phyloP scores from a whole-genome alignment of 2,797 vertebrate species.

The Falco naumanni region DNA sequence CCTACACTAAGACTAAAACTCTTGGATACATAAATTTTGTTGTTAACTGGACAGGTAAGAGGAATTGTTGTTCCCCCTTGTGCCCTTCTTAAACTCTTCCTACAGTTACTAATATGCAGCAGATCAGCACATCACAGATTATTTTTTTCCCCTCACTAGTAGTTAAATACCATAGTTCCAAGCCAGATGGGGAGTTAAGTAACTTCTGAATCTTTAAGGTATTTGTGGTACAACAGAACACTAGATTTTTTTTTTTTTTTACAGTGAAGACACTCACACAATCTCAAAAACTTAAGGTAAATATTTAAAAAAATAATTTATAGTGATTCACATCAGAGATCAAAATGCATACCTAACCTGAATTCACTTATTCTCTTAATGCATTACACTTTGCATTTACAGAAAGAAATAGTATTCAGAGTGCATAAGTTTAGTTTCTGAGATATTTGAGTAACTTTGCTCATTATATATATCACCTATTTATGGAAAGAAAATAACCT shows the following conservation, averaged over 20 bases:
- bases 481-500: background rate
- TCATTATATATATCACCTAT: background rate
- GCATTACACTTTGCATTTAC: background rate
- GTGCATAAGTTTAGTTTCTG: background rate
- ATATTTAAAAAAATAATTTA: background rate
- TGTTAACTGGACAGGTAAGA: background rate
- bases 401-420: background rate
- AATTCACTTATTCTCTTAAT: background rate
- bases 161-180: background rate
- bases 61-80: background rate
- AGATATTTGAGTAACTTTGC: background rate
- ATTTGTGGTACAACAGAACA: background rate
- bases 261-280: too few species aligned
- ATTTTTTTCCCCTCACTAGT: background rate
- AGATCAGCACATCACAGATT: background rate
- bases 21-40: background rate
- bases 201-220: background rate
- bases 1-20: background rate
- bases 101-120: background rate
- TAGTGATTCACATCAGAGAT: background rate
- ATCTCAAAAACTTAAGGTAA: background rate
- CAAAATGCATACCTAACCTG: background rate
- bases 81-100: background rate
- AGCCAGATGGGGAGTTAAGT: background rate
- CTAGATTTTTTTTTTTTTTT: too few species aligned